Evolutionary conservation across 2,113 vertebrate species (phyloP).

Genomic region (Halichoerus grypus): DNA sequence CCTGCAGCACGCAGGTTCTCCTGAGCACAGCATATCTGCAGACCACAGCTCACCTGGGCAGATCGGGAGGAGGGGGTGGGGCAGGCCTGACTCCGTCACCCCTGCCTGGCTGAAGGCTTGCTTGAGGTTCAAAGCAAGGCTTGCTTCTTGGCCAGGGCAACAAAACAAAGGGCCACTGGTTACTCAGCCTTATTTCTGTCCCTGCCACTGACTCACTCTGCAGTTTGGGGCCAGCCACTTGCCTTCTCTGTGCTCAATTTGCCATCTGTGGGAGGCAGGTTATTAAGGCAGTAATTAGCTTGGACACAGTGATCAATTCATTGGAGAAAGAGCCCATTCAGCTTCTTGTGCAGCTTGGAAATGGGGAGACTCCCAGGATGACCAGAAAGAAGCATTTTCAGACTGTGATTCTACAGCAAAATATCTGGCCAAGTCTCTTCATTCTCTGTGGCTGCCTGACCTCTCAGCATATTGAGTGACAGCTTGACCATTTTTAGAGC

Average conservation of each 20-base stretch:
- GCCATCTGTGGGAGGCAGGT: neutral
- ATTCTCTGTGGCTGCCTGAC: neutral
- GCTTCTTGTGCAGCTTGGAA: neutral
- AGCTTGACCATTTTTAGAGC: neutral
- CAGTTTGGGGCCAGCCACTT: neutral
- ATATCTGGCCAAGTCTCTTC: neutral
- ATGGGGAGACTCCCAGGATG: neutral
- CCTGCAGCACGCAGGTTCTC: constrained; percentile 66
- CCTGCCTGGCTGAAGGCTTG: neutral
- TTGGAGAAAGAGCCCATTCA: neutral
- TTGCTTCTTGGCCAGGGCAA: neutral
- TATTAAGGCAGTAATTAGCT: neutral
- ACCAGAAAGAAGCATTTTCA: neutral
- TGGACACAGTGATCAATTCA: neutral
- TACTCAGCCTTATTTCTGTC: neutral
- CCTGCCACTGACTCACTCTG: neutral
- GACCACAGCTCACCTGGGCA: constrained; percentile 24
- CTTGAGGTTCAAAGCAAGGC: no score
- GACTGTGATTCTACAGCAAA: neutral
- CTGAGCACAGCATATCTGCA: constrained; percentile 75
- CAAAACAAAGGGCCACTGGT: neutral
- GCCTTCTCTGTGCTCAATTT: neutral
- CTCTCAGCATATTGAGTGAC: neutral
- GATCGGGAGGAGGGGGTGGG: neutral
- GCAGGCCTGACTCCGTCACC: neutral